A percentile compares a stretch with the other conserved stretches of the same genome.
Evolutionary conservation across 1,140 invertebrate genomes (phyloP).

Genomic region (Acarapis woodi): DNA sequence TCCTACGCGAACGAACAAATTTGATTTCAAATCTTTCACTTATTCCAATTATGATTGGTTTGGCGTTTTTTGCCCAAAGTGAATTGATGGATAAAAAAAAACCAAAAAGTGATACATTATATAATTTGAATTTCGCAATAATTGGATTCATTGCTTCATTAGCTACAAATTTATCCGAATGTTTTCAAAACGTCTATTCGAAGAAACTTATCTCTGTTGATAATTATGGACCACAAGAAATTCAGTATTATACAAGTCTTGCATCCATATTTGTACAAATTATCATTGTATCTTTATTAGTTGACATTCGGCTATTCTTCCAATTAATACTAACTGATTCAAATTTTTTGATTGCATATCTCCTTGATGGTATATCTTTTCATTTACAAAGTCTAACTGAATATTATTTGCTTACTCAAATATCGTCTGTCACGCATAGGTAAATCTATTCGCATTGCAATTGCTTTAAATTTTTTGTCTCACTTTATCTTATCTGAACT

Average conservation of each 20-base stretch:
- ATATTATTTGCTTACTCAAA: conserved; percentile 54
- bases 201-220: conserved; percentile 50
- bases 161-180: conserved; percentile 51
- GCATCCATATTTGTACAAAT: conserved; percentile 48
- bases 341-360: conserved; percentile 27
- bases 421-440: conserved; percentile 60
- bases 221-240: conserved; percentile 43
- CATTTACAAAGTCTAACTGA: conserved; percentile 62
- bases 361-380: conserved; percentile 49
- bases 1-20: conserved; percentile 38
- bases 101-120: conserved; percentile 48
- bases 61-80: too few species aligned
- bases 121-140: conserved; percentile 48
- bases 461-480: too few species aligned
- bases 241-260: conserved; percentile 55
- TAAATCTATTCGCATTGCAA: conserved; percentile 17
- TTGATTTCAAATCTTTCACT: conserved; percentile 43
- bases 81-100: too few species aligned
- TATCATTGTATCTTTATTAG: conserved; percentile 33
- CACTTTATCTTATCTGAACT: conserved; percentile 15
- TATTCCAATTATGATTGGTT: conserved; percentile 50
- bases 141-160: conserved; percentile 44
- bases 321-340: conserved; percentile 17
- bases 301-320: conserved; percentile 26
- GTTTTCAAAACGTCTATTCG: conserved; percentile 55